Evolutionary conservation across 2,113 vertebrate species (phyloP).

Genomic region (Crotalus tigris): DNA sequence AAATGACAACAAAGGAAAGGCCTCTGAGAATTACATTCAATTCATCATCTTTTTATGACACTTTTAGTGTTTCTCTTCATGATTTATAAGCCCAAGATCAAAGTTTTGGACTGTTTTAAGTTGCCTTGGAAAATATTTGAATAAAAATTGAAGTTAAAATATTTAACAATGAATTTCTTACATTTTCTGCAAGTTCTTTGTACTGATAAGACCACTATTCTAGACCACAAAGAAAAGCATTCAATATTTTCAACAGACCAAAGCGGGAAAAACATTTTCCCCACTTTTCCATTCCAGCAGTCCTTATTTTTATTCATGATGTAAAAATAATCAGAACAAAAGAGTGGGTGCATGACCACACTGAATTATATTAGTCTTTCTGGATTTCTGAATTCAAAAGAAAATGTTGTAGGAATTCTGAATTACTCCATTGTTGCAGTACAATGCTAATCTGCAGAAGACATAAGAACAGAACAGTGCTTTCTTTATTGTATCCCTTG

Average conservation of each 20-base stretch:
- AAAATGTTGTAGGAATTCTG: not conserved
- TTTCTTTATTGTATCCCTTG: not conserved
- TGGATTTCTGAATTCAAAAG: not conserved
- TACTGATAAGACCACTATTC: not conserved
- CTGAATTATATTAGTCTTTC: not conserved
- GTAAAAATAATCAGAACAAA: not conserved
- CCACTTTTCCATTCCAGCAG: not conserved
- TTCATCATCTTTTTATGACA: not conserved
- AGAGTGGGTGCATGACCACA: not conserved
- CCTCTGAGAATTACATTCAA: not conserved
- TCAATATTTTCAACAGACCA: not conserved
- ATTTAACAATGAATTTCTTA: not conserved
- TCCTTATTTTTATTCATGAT: not conserved
- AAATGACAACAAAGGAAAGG: not conserved
- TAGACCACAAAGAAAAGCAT: not conserved
- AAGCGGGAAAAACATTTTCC: not conserved
- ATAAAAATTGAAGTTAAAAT: not conserved
- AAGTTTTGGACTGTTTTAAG: not conserved
- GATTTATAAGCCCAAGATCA: not conserved
- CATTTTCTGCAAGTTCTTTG: not conserved
- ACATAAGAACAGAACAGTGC: not conserved
- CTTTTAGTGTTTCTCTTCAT: not conserved
- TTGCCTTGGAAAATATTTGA: not conserved
- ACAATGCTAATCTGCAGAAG: not conserved
- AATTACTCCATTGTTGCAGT: constrained; percentile 2